Base-by-base conservation (phyloP, 2,888 invertebrate genomes). In the Apotomis betuletana region DNA sequence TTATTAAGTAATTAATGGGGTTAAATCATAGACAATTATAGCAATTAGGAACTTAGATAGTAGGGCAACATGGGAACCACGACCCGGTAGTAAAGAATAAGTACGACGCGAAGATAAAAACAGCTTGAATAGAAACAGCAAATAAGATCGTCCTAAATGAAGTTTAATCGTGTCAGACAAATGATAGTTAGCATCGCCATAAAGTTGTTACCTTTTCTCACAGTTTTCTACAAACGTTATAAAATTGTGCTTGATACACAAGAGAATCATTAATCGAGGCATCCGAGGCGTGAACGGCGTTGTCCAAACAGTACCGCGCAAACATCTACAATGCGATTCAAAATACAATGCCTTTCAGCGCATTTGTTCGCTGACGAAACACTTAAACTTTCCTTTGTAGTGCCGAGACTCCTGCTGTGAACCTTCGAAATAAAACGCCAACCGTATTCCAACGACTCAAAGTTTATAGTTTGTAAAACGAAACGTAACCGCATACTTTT, bases 351-450 rank as follows among this genome's bases (percentile, higher is more conserved):
- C 84, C 83, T 89, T 89, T 88, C 87, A 87, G 86, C 82, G 79
- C 86, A 84, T 88, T 87, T 85, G 85, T 85, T 86, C 84, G 82
- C 86, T 88, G 87, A 88, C 86, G 88, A 87, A 87, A 86, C 86
- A 83, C 85, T 87, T 83, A 85, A 79, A 88, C 82, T 83, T 79
- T 75, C 80, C 87, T 88, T 89, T 90, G 86, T 88, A 78, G 77
- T 78, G 61, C 76, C 57, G 55, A 80, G 79, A 83, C 86, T 87
- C 69, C 69, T 69, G 69, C 62, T 57, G 69, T 41, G 69, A 49
- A 4, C 41, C 12, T 10, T 0, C 38, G 13, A 8, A 13, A 38
- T 38, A 5, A 49, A 63, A 69, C 9, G 8, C 36, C 51, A 51
- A 63, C 69, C 41, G 13, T 57, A 49, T 41, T 4, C 15, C 15